Evolutionary conservation across 30 jellyfish, hydroid and myxozoan species (phyloP).

Genomic region (Turritopsis rubra): DNA sequence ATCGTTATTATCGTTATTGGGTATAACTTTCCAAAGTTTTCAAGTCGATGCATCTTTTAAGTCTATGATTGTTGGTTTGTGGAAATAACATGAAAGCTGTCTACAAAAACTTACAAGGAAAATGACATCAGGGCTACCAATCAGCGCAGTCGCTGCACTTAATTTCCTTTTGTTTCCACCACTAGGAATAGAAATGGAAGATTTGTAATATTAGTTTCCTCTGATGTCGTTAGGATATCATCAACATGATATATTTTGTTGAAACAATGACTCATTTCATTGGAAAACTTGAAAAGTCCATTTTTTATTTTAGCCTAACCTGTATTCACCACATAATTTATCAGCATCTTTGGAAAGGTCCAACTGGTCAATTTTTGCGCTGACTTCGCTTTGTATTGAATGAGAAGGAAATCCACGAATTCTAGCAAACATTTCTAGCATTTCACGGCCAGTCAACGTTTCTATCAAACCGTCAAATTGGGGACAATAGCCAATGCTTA

Average conservation of each 20-base stretch:
- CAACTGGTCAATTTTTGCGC: slow-evolving; percentile 60
- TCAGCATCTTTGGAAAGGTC: slow-evolving; percentile 76
- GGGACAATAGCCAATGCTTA: slow-evolving; percentile 89
- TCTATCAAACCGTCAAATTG: slow-evolving; percentile 92
- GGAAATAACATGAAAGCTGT: too few species aligned
- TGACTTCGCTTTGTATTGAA: slow-evolving; percentile 39
- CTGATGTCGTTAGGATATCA: too few species aligned
- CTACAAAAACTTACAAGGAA: slow-evolving; percentile 43
- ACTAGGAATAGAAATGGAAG: slow-evolving; percentile 25
- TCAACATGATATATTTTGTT: background rate
- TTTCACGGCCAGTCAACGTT: slow-evolving; percentile 86
- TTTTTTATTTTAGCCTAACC: too few species aligned
- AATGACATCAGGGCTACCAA: slow-evolving; percentile 80
- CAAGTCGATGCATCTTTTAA: background rate
- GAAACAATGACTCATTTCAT: background rate
- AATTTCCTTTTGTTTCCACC: slow-evolving; percentile 86
- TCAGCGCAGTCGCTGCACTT: slow-evolving; percentile 79
- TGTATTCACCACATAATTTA: slow-evolving; percentile 91
- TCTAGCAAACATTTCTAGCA: slow-evolving; percentile 90
- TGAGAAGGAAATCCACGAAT: slow-evolving; percentile 71
- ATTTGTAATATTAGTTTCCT: too few species aligned
- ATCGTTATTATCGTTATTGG: background rate
- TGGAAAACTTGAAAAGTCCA: too few species aligned
- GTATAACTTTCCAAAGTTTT: background rate
- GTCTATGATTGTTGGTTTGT: too few species aligned